Base-by-base conservation (phyloP, 2,888 invertebrate genomes). In the Empis stercorea region DNA sequence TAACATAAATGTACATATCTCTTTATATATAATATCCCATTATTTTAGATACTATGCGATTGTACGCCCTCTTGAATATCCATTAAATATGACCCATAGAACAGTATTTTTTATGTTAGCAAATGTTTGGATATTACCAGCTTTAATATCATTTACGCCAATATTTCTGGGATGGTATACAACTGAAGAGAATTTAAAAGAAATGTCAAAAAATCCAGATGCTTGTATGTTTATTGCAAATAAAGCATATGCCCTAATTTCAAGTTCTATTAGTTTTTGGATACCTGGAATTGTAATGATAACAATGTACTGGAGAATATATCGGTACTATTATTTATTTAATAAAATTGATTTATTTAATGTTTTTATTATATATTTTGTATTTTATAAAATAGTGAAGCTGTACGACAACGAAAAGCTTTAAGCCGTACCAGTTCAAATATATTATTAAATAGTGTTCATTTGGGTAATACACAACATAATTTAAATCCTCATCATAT, bases 161-260 rank as follows among this genome's bases (percentile, higher is more conserved):
- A 94, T 96, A 48, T 93, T 94, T 66, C 83, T 92, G 71, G 93
- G 89, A 27, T 89, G 93, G 86, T 95, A 95, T 66, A 91, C 93
- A 1, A 94, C 94, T 0, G 73, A 76, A 16, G 85, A 87, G 53
- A 87, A 89, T 61, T 70, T 87, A 54, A 54, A 58, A 23, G 61
- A 64, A 52, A 56, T 66, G 37, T 61, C 71, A 40, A 65, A 73
- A 9, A 73, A 87, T 62, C 87, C 87, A 5, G 79, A 87, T 61
- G 78, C 78, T 11, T 92, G 91, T 65, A 78, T 76, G 34, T 91
- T 91, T 63, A 83, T 87, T 60, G 89, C 87, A 14, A 92, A 92
- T 65, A 81, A 81, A 64, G 80, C 86, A 32, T 92, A 91, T 63
- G 89, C 88, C 10, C 76, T 92, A 48, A 84, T 92, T 51, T 89